These are phyloP conservation scores for Orientallactaga sibirica DNA, from an alignment of 2,797 vertebrate species.

Conservation along the genomic window DNA sequence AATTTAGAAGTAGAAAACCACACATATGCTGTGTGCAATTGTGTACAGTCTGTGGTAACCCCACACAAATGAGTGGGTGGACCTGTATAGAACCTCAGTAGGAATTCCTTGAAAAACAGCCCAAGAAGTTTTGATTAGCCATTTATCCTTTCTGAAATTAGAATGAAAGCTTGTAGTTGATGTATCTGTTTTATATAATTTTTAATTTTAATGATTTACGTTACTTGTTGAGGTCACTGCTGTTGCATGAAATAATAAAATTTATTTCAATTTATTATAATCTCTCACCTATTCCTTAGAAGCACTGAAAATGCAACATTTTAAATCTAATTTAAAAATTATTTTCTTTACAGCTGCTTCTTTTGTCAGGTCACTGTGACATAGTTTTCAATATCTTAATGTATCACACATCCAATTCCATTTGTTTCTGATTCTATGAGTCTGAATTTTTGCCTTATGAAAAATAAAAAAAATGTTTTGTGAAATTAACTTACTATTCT, in stretches of 20 bases:
- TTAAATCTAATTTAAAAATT: conserved; percentile 57
- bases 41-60: conserved; percentile 13
- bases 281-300: conserved; percentile 36
- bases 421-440: conserved; percentile 54
- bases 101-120: conserved; percentile 46
- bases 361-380: conserved; percentile 31
- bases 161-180: conserved; percentile 60
- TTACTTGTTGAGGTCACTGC: conserved; percentile 21
- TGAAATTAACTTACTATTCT: conserved; percentile 9
- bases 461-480: conserved; percentile 28
- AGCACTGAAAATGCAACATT: conserved; percentile 55
- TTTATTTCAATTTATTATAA: conserved; percentile 42
- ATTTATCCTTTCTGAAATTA: conserved; percentile 60
- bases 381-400: conserved; percentile 52
- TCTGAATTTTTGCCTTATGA: conserved; percentile 32
- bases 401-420: conserved; percentile 46
- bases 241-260: conserved; percentile 50
- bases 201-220: conserved; percentile 41
- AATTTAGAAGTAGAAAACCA: conserved; percentile 68
- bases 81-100: not conserved
- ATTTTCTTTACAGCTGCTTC: conserved; percentile 2
- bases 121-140: conserved; percentile 15
- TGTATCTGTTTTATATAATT: not conserved
- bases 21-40: conserved; percentile 47
- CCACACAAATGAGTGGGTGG: conserved; percentile 24